Evolutionary conservation across 2,797 vertebrate genomes (phyloP).

Genomic region (Enteromius anoplus): DNA sequence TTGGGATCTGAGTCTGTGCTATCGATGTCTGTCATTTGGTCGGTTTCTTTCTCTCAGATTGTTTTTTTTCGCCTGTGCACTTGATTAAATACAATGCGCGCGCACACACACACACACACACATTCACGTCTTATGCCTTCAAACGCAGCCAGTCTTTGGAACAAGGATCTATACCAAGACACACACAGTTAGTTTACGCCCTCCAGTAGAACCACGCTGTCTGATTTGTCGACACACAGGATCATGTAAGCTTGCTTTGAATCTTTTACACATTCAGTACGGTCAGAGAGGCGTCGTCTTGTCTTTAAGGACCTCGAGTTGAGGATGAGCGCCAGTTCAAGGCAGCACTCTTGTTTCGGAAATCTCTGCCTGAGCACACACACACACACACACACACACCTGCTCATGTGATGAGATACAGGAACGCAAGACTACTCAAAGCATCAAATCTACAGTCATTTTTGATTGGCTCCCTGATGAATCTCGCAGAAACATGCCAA

Average conservation of each 20-base stretch:
- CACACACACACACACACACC: not conserved
- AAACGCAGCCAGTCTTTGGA: constrained; percentile 74
- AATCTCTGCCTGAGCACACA: constrained; percentile 45
- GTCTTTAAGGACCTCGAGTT: constrained; percentile 71
- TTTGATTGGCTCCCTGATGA: not conserved
- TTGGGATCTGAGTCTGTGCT: constrained; percentile 86
- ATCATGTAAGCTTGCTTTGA: constrained; percentile 81
- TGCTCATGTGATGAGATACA: constrained; percentile 5
- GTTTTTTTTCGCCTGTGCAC: constrained; percentile 62
- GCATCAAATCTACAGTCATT: not conserved
- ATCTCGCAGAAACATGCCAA: not conserved
- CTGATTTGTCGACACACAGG: constrained; percentile 92
- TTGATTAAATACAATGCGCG: constrained; percentile 62
- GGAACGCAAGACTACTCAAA: constrained; percentile 1
- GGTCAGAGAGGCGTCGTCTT: constrained; percentile 85
- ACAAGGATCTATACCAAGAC: constrained; percentile 64
- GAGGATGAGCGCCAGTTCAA: constrained; percentile 72
- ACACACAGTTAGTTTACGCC: constrained; percentile 66
- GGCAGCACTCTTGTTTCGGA: constrained; percentile 62
- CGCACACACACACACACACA: constrained; percentile 71
- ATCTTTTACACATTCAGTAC: constrained; percentile 95
- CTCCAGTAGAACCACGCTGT: constrained; percentile 73
- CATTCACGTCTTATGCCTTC: constrained; percentile 70
- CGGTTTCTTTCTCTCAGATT: constrained; percentile 65
- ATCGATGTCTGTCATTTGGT: constrained; percentile 72